Percentiles rank a stretch among this genome's conserved stretches.
phyloP scores from a whole-genome alignment of 2,113 vertebrate species.

The Gila orcuttii region DNA sequence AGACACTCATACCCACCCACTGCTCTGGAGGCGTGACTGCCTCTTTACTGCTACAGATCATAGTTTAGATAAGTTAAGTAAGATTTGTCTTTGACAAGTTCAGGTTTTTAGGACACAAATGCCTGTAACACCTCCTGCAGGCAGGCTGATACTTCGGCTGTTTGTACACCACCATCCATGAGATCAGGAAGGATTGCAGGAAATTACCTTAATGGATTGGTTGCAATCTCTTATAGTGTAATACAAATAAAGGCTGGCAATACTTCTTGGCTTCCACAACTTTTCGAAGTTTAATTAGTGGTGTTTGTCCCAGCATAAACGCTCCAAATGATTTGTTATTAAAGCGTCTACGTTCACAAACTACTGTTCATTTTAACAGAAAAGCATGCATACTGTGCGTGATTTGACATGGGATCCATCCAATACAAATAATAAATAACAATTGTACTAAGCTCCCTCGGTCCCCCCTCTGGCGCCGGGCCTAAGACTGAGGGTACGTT shows the following conservation, averaged over 20 bases:
- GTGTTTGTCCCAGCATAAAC: background rate
- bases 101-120: background rate
- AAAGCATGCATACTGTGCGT: background rate
- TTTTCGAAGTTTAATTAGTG: background rate
- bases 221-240: background rate
- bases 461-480: too few species aligned
- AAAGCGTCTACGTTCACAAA: background rate
- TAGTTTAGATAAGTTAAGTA: conserved; percentile 13
- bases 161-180: background rate
- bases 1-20: conserved; percentile 39
- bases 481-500: too few species aligned
- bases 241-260: background rate
- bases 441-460: background rate
- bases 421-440: background rate
- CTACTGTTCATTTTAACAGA: background rate
- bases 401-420: background rate
- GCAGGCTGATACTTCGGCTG: background rate
- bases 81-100: conserved; percentile 2
- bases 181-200: background rate
- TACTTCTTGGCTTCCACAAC: background rate
- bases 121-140: background rate
- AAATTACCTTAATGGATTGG: background rate
- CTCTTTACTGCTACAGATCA: background rate
- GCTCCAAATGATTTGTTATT: background rate
- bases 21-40: background rate